These are phyloP conservation scores for Gila orcuttii DNA, from an alignment of 2,113 vertebrate genomes.

Conservation along the genomic window DNA sequence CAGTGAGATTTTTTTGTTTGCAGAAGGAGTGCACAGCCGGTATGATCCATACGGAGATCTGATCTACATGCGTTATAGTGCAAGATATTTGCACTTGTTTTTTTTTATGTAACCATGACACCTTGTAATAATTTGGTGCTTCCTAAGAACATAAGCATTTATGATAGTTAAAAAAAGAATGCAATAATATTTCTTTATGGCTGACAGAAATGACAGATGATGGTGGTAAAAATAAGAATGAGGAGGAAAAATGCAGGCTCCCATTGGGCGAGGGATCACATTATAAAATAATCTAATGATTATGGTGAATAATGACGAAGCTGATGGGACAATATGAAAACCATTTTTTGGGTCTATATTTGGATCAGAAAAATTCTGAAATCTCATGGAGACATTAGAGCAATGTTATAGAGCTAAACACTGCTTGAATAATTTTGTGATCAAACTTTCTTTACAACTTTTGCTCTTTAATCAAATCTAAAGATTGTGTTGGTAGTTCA, in stretches of 20 bases:
- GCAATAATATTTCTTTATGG: slow-evolving; percentile 44
- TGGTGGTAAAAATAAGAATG: slow-evolving; percentile 33
- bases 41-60: no score
- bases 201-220: slow-evolving; percentile 46
- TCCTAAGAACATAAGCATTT: neutral
- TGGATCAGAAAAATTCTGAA: neutral
- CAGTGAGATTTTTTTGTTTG: no score
- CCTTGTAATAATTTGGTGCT: slow-evolving; percentile 16
- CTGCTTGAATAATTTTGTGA: neutral
- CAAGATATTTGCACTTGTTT: neutral
- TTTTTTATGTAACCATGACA: neutral
- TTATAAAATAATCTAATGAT: slow-evolving; percentile 50
- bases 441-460: slow-evolving; percentile 1
- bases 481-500: neutral
- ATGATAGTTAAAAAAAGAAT: slow-evolving; percentile 10
- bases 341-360: slow-evolving; percentile 35
- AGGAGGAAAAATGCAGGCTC: slow-evolving; percentile 30
- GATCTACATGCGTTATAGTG: neutral
- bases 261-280: slow-evolving; percentile 34
- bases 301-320: slow-evolving; percentile 52
- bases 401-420: neutral
- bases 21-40: no score
- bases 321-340: slow-evolving; percentile 51
- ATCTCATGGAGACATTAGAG: neutral
- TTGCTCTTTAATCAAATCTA: neutral